These are phyloP conservation scores for Hemaris fuciformis DNA, from an alignment of 2,888 invertebrate species.

Conservation along the genomic window DNA sequence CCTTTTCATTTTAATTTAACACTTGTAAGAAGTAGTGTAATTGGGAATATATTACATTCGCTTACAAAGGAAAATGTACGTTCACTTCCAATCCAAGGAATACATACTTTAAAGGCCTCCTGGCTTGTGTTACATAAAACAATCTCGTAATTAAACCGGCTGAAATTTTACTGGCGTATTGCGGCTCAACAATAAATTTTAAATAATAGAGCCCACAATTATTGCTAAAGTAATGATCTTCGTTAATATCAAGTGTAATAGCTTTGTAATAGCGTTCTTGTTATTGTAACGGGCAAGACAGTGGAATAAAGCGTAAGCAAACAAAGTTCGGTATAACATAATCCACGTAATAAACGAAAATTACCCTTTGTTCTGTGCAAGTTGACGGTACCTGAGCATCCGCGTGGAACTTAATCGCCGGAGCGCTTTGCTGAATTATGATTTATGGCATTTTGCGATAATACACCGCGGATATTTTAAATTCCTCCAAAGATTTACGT, in stretches of 20 bases:
- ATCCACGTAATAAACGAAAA: constrained; percentile 50
- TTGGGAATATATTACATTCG: neutral
- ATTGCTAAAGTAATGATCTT: constrained; percentile 43
- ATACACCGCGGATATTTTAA: constrained; percentile 3
- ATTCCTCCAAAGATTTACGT: neutral
- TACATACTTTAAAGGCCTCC: constrained; percentile 26
- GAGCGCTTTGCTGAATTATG: constrained; percentile 33
- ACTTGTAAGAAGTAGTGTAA: neutral
- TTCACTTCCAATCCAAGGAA: neutral
- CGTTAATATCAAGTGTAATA: constrained; percentile 49
- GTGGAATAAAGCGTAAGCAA: constrained; percentile 41
- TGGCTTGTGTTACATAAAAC: constrained; percentile 42
- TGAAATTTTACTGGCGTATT: constrained; percentile 33
- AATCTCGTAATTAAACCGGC: constrained; percentile 41
- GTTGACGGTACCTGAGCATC: constrained; percentile 22
- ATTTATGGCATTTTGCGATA: constrained; percentile 29
- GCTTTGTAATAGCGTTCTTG: constrained; percentile 56
- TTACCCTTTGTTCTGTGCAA: constrained; percentile 45
- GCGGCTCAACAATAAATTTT: constrained; percentile 44
- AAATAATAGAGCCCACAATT: constrained; percentile 38
- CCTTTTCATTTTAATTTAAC: neutral
- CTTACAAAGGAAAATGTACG: neutral
- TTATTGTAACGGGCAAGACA: constrained; percentile 45
- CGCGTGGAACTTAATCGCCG: constrained; percentile 30
- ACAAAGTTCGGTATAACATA: constrained; percentile 30